These are phyloP conservation scores for Cephus sareptanus DNA, from an alignment of 2,888 invertebrate species.

Conservation along the genomic window DNA sequence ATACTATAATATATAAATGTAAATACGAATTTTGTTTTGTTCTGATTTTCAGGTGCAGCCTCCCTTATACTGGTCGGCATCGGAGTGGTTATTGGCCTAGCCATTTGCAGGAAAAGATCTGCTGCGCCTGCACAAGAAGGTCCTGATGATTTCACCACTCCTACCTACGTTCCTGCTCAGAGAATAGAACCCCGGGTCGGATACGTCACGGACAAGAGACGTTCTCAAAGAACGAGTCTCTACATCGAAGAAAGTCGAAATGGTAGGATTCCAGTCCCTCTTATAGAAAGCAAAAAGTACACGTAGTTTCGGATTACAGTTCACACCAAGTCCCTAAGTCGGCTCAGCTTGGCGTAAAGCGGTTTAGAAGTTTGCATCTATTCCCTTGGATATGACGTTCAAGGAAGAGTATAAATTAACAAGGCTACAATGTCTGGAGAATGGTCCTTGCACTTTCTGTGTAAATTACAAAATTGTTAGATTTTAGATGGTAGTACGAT, in stretches of 20 bases:
- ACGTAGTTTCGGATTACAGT: no score
- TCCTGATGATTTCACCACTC: slow-evolving; percentile 61
- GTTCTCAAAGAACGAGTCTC: slow-evolving; percentile 57
- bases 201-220: slow-evolving; percentile 52
- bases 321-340: no score
- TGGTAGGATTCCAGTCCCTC: slow-evolving; percentile 39
- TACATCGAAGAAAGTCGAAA: slow-evolving; percentile 60
- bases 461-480: no score
- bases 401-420: no score
- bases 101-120: slow-evolving; percentile 55
- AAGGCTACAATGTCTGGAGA: no score
- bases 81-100: slow-evolving; percentile 60
- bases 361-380: no score
- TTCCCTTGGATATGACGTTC: no score
- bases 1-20: no score
- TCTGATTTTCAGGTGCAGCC: slow-evolving; percentile 45
- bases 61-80: slow-evolving; percentile 59
- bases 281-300: no score
- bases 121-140: slow-evolving; percentile 38
- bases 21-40: background rate
- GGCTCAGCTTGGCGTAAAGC: no score
- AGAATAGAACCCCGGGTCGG: slow-evolving; percentile 59
- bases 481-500: no score
- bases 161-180: slow-evolving; percentile 57
- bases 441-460: no score